Evolutionary conservation across 2,888 invertebrate genomes (phyloP).

Genomic region (Euphydryas editha): DNA sequence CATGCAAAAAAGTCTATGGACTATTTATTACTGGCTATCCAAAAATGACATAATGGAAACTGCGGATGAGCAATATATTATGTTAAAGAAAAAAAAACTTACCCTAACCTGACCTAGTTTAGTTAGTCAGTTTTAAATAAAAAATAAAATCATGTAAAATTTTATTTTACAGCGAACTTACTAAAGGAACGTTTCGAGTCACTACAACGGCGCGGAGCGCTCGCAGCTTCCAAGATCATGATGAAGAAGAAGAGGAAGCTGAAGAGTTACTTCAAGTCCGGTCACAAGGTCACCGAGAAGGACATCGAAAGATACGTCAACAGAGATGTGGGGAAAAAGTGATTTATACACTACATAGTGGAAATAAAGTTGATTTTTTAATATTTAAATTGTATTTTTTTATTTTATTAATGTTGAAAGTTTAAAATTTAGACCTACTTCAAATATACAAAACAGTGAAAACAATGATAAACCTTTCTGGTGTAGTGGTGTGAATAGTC

Average conservation of each 20-base stretch:
- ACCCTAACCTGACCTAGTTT: too few species aligned
- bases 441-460: too few species aligned
- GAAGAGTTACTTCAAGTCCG: slow-evolving; percentile 87
- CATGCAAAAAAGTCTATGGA: too few species aligned
- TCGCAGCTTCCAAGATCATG: slow-evolving; percentile 88
- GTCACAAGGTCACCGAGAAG: slow-evolving; percentile 81
- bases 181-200: slow-evolving; percentile 93
- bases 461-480: too few species aligned
- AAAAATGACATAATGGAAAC: too few species aligned
- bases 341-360: slow-evolving; percentile 3
- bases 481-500: too few species aligned
- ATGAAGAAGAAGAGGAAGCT: slow-evolving; percentile 87
- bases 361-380: slow-evolving; percentile 2
- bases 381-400: neutral
- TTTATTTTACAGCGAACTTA: slow-evolving; percentile 84
- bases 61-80: too few species aligned
- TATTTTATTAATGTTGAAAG: neutral
- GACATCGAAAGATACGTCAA: slow-evolving; percentile 69
- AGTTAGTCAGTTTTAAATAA: too few species aligned
- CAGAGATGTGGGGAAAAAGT: slow-evolving; percentile 36
- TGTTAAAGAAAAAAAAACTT: too few species aligned
- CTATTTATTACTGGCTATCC: too few species aligned
- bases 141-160: too few species aligned
- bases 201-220: slow-evolving; percentile 94
- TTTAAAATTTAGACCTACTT: too few species aligned